Evolutionary conservation across 2,888 invertebrate species (phyloP).

Genomic region (Parasteatoda lunata): DNA sequence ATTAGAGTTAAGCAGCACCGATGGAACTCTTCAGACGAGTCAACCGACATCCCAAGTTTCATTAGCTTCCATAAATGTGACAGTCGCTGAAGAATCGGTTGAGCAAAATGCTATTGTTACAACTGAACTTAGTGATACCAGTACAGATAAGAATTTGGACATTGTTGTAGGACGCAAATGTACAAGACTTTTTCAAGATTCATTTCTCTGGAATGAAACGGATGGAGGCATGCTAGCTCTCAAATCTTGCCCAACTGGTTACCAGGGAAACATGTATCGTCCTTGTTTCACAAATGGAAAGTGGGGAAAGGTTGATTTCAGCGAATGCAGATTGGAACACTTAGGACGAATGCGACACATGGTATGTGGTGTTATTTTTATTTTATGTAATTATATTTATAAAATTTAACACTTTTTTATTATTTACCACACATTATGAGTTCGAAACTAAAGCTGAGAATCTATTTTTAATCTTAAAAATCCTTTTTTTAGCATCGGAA

Average conservation of each 20-base stretch:
- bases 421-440: no score
- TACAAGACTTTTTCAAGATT: conserved; percentile 61
- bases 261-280: conserved; percentile 71
- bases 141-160: conserved; percentile 20
- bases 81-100: conserved; percentile 16
- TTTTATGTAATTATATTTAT: no score
- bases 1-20: neutral
- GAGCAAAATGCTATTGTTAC: conserved; percentile 49
- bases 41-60: conserved; percentile 6
- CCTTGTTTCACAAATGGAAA: conserved; percentile 70
- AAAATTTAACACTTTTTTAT: no score
- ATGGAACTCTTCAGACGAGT: conserved; percentile 4
- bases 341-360: conserved; percentile 70
- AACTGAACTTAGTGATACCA: conserved; percentile 1
- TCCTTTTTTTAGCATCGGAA: no score
- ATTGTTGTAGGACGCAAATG: conserved; percentile 63
- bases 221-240: conserved; percentile 70
- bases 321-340: conserved; percentile 71
- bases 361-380: conserved; percentile 59
- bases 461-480: no score
- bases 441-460: no score
- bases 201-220: conserved; percentile 70
- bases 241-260: conserved; percentile 69
- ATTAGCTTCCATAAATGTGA: conserved; percentile 12
- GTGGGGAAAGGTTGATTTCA: conserved; percentile 70